Percentiles rank a stretch among this genome's conserved stretches.
Evolutionary conservation across 2,113 vertebrate species (phyloP).

Genomic region (Sigmodon hispidus): DNA sequence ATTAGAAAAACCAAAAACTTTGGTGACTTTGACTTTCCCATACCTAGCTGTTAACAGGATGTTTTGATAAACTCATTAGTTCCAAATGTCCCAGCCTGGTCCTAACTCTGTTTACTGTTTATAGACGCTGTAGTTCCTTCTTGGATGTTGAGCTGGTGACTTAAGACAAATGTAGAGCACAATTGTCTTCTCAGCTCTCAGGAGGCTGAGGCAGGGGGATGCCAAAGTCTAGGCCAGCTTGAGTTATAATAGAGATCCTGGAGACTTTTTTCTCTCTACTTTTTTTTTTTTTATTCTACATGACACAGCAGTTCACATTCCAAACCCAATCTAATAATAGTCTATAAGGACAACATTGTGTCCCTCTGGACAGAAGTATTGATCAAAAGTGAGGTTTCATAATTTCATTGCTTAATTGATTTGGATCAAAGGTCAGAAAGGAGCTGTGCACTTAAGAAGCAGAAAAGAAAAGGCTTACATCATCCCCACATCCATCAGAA

Average conservation of each 20-base stretch:
- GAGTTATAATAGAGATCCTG: not conserved
- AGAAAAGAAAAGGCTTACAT: slow-evolving; percentile 9
- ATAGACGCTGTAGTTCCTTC: not conserved
- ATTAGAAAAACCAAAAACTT: not conserved
- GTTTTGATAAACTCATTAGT: not conserved
- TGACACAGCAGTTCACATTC: slow-evolving; percentile 21
- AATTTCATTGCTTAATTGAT: slow-evolving; percentile 69
- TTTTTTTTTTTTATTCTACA: not conserved
- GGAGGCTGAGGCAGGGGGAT: not conserved
- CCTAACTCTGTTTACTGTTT: not conserved
- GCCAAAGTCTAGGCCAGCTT: not conserved
- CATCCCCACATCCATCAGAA: not conserved
- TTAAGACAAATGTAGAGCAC: not conserved
- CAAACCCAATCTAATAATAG: slow-evolving; percentile 69
- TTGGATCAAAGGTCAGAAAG: slow-evolving; percentile 56
- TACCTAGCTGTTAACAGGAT: not conserved
- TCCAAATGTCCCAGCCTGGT: not conserved
- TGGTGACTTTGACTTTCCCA: not conserved
- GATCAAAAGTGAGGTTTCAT: slow-evolving; percentile 61
- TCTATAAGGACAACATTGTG: slow-evolving; percentile 34
- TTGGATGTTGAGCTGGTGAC: not conserved
- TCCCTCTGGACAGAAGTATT: slow-evolving; percentile 53
- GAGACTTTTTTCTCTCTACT: not conserved
- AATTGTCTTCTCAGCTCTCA: not conserved
- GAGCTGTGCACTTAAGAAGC: slow-evolving; percentile 49